A percentile compares a stretch with the other conserved stretches of the same genome.
phyloP scores from a whole-genome alignment of 2,888 invertebrate species.

The Apamea crenata region DNA sequence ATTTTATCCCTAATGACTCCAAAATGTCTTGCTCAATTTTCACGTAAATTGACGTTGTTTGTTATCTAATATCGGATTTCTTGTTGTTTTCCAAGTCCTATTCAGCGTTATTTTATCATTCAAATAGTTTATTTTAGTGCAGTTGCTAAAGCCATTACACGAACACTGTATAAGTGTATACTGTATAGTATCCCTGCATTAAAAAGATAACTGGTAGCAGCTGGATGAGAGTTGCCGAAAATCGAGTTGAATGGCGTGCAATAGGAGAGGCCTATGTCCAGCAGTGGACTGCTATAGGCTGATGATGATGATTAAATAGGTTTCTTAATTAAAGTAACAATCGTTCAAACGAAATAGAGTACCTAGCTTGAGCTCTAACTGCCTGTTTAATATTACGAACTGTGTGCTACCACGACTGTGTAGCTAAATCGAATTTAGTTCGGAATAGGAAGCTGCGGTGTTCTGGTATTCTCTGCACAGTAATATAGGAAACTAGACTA shows the following conservation, averaged over 20 bases:
- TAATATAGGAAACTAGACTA: slow-evolving; percentile 1
- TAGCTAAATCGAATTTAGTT: slow-evolving; percentile 41
- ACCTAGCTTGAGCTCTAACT: slow-evolving; percentile 9
- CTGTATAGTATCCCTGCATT: neutral
- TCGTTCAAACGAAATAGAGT: slow-evolving; percentile 12
- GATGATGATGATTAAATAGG: neutral
- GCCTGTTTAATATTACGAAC: slow-evolving; percentile 30
- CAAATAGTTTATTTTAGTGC: neutral
- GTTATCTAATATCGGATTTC: slow-evolving; percentile 29
- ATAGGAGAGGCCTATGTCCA: no score
- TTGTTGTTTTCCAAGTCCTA: slow-evolving; percentile 19
- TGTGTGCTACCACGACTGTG: slow-evolving; percentile 18
- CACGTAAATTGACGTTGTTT: slow-evolving; percentile 10
- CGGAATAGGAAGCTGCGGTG: slow-evolving; percentile 21
- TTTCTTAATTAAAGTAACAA: slow-evolving; percentile 35
- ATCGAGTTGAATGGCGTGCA: no score
- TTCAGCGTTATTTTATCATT: neutral
- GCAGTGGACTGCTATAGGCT: no score
- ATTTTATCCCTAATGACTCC: slow-evolving; percentile 15
- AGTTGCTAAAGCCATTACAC: neutral
- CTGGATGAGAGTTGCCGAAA: no score
- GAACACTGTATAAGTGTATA: neutral
- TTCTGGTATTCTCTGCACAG: slow-evolving; percentile 10
- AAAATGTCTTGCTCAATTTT: slow-evolving; percentile 7
- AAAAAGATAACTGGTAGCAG: neutral